Evolutionary conservation across 1,140 invertebrate genomes (phyloP), one percentile per base, ranked within the genome.

Genomic region (Drosophila obscura): DNA sequence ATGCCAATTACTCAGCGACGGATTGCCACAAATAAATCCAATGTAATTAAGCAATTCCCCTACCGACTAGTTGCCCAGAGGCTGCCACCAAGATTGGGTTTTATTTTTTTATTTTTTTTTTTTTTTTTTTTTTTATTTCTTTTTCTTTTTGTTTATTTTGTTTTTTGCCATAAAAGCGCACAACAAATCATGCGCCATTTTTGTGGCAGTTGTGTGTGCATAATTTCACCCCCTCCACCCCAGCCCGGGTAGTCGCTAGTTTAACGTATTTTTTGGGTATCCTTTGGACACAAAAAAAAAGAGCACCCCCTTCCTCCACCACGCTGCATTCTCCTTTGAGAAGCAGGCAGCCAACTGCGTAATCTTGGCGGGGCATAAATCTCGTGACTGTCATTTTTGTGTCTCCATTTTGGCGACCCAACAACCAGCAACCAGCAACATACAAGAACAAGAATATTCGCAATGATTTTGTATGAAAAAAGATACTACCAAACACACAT

Each of bases 401-500:
- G 88, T 89, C 88, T 88, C 82, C 88, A 90, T 90, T 90, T 90
- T 90, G 88, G 89, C 84, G 83, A 88, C 84, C 84, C 84, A 88
- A 88, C 35, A 39, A 13, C 9, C 35, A 35, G 6, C 28, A 7
- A 28, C 5, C 28, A 39, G 8, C 35, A 13, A 13, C 35, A 35
- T 2, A 28, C 11, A 39, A 2, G 9, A 31, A 31, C 31, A 31
- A 88, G 79, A 88, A 88, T 88, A 89, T 88, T 88, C 83, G 63
- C 83, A 88, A 88, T 88, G 83, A 88, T 84, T 73, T 84, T 77
- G 67, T 76, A 88, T 79, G 73, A 77, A 80, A 82, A 83, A 81
- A 83, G 74, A 79, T 67, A 85, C 77, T 49, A 22, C 77, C 60
- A 62, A 63, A 73, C 63, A 63, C 53, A 56, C 59, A 53, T 15